These are phyloP conservation scores for Clarias batrachus DNA, from an alignment of 2,113 vertebrate genomes.

Conservation along the genomic window DNA sequence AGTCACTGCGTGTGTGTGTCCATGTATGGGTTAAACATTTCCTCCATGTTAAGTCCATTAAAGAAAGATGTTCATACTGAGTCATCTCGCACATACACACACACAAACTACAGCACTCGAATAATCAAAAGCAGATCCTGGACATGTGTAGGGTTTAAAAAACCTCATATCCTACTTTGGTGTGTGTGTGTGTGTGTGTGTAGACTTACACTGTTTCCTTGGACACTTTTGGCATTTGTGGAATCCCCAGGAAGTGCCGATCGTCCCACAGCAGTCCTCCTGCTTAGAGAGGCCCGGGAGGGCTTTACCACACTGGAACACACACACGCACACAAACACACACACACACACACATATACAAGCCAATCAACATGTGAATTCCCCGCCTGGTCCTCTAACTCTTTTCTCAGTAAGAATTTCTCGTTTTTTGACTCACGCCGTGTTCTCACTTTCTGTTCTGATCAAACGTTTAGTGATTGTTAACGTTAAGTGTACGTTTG, in stretches of 20 bases:
- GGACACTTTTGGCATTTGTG: constrained; percentile 98
- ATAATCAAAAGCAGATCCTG: neutral
- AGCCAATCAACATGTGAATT: neutral
- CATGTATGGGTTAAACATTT: neutral
- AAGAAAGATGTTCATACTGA: neutral
- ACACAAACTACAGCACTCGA: neutral
- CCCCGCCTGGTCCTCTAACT: neutral
- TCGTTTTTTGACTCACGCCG: neutral
- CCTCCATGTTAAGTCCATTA: neutral
- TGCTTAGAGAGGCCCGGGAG: constrained; percentile 94
- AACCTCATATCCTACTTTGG: neutral
- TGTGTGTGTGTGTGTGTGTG: constrained; percentile 1
- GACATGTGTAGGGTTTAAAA: neutral
- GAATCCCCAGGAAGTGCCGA: constrained; percentile 98
- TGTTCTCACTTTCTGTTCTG: neutral
- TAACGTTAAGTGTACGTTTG: neutral
- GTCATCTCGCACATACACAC: neutral
- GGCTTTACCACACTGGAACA: constrained; percentile 91
- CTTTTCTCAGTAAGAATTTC: neutral
- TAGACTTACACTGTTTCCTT: constrained; percentile 85
- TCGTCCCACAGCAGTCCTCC: constrained; percentile 93
- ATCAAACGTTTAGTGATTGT: neutral
- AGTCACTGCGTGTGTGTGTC: constrained; percentile 20
- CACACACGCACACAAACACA: constrained; percentile 24
- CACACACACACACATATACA: constrained; percentile 10